Conservation (phyloP, 2,888 invertebrate species). For the Crocallis elinguaria region DNA sequence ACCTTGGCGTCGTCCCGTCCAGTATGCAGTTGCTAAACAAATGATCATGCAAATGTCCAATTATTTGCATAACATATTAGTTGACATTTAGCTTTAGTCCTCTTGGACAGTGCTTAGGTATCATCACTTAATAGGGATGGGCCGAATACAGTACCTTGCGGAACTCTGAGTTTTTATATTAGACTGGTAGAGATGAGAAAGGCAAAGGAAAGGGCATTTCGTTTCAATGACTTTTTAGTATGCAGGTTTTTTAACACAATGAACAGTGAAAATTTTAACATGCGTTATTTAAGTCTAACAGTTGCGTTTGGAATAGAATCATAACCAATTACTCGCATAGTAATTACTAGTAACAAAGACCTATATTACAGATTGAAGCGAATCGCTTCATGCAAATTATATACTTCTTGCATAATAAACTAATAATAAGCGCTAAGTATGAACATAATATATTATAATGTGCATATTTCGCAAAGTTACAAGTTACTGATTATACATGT, state of each 20-base stretch:
- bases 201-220: not conserved
- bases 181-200: not conserved
- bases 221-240: not conserved
- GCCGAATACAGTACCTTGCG: slow-evolving; percentile 4
- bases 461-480: not conserved
- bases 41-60: slow-evolving; percentile 13
- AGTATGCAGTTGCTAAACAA: slow-evolving; percentile 14
- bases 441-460: not conserved
- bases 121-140: slow-evolving; percentile 5
- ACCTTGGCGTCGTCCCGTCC: slow-evolving; percentile 4
- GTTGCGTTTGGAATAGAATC: too few relatives aligned
- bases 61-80: slow-evolving; percentile 28
- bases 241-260: too few relatives aligned
- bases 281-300: too few relatives aligned
- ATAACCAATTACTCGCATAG: not conserved
- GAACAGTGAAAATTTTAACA: too few relatives aligned
- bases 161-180: not conserved
- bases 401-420: not conserved
- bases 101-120: slow-evolving; percentile 4
- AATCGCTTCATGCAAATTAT: slow-evolving; percentile 1
- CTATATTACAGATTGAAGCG: not conserved
- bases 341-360: not conserved
- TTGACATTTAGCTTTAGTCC: slow-evolving; percentile 27
- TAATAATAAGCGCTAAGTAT: not conserved
- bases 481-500: slow-evolving; percentile 1